Evolutionary conservation across 1,140 invertebrate species (phyloP).

Genomic region (Yoshiicerus persimilis): DNA sequence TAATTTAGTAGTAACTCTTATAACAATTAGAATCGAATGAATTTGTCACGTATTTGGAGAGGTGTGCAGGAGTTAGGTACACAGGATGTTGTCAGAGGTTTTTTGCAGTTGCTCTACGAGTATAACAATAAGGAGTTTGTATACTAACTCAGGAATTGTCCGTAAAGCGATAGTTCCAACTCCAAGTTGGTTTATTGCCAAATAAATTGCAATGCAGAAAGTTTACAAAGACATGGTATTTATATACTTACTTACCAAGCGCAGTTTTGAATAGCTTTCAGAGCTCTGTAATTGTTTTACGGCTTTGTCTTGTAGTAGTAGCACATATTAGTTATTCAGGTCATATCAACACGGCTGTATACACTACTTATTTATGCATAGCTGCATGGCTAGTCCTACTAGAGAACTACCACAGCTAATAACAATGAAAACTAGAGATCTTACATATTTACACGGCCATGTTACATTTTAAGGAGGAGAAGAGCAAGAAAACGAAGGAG

Average conservation of each 20-base stretch:
- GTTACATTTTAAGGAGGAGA: neutral
- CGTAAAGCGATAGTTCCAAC: neutral
- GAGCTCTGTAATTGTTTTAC: neutral
- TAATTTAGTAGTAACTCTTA: neutral
- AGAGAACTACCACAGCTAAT: neutral
- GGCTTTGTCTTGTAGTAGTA: neutral
- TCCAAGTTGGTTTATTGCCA: neutral
- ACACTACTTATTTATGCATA: neutral
- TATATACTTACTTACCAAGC: neutral
- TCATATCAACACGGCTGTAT: neutral
- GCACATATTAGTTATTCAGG: neutral
- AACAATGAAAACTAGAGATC: neutral
- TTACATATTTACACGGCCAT: neutral
- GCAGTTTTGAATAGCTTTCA: neutral
- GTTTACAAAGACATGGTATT: neutral
- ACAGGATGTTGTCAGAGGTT: too few relatives aligned
- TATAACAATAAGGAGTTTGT: too few relatives aligned
- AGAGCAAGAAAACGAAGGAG: neutral
- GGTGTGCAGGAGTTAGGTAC: neutral
- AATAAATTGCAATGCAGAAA: neutral
- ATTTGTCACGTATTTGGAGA: neutral
- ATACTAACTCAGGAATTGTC: too few relatives aligned
- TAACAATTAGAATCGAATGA: neutral
- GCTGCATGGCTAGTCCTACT: neutral
- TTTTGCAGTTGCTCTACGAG: too few relatives aligned